Base-by-base conservation (phyloP, 2,113 vertebrate genomes). In the Rana temporaria region DNA sequence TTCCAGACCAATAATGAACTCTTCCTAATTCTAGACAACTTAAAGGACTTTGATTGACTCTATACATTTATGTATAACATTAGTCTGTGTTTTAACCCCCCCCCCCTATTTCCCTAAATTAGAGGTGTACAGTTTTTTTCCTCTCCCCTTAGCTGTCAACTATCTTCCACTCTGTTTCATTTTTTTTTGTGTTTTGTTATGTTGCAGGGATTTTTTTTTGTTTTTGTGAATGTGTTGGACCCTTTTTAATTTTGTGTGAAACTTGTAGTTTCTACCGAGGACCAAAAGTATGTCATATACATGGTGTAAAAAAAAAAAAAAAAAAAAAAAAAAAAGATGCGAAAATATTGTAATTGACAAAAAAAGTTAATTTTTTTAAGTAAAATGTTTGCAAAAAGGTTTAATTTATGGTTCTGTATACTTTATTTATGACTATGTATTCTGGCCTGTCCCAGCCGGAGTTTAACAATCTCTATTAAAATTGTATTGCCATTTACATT, bases 341-440 rank as follows among this genome's bases (percentile, higher is more conserved):
- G 89, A 78, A 84, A 87, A 90, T 90, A 88, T 90, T 90, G 90
- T 91, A 92, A 89, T 91, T 91, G 92, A 92, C 82, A 84, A 88
- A 85, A 85, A 87, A 87, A 57, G 60, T 84, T 85, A 85, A 86
- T 87, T 70, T 67, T 67, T 62, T 34, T 42, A 71, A 88, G 91
- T 91, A 89, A 93, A 92, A 88, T 90, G 93, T 92, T 96, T 88
- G 92, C 94, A 88, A 63, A 63, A 91, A 89, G 86, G 87, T 89
- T 91, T 93, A 94, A 94, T 92, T 94, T 93, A 95, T 97, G 93
- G 95, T 97, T 96, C 94, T 97, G 96, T 95, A 95, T 91, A 94
- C 92, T 94, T 97, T 98, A 99, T 99, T 98, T 98, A 98, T 99
- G 96, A 92, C 94, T 95, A 95, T 98, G 95, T 97, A 93, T 95